Evolutionary conservation across 2,113 vertebrate genomes (phyloP), one percentile per base, ranked within the genome.

Genomic region (Neogale vison): DNA sequence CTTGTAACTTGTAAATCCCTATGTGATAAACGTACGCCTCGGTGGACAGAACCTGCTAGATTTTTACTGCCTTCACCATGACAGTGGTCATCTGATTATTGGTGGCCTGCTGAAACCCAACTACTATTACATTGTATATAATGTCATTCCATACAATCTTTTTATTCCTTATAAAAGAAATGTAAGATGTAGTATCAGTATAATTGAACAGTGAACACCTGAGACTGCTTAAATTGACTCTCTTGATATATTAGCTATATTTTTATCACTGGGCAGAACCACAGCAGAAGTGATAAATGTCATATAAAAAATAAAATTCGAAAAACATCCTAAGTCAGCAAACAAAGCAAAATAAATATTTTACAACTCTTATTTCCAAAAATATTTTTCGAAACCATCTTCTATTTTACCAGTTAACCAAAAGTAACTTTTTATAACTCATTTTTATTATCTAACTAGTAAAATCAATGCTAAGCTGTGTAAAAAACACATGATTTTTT

Each of bases 271-370:
- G 26, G 36, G 57, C 12, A 93, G 61, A 85, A 82, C 57, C 65
- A 95, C 4, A 63, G 63, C 39, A 93, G 77, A 94, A 89, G 50
- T 36, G 11, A 61, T 20, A 84, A 57, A 93, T 91, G 7, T 80
- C 21, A 47, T 34, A 83, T n/a, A 87, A 93, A 91, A 77, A 81
- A 72, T 18, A 4, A 20, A 74, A 74, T 63, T 95, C 39, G 79
- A 85, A 80, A 96, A 47, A 76, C 45, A 95, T 74, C 12, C 26
- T 21, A 86, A 90, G 24, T 88, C 69, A 45, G 55, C 4, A 42
- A 86, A 61, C 42, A 95, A 87, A 97, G 42, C n/a, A 61, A 94
- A 95, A 67, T 93, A 83, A 88, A 90, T 76, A 1, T 52, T 95
- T 86, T 81, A 88, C 7, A 93, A 83, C 18, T 83, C 21, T 90